Evolutionary conservation across 2,113 vertebrate genomes (phyloP).

Genomic region (Ageneiosus marmoratus): DNA sequence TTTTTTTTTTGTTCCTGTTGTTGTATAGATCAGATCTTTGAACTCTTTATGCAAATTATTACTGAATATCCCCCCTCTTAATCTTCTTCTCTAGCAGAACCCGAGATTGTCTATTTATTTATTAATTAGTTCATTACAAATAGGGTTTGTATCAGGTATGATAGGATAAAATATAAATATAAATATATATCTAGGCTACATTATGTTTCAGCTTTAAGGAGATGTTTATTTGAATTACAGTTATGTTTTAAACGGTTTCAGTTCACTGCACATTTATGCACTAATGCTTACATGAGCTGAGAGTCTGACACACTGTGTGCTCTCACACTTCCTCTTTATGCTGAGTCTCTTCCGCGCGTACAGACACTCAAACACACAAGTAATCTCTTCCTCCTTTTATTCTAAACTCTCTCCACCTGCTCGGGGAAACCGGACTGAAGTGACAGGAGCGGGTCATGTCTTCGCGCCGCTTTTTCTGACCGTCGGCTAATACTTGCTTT

Average conservation of each 20-base stretch:
- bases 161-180: too few species aligned
- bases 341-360: background rate
- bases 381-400: background rate
- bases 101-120: too few species aligned
- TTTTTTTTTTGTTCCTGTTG: too few species aligned
- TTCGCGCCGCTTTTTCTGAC: background rate
- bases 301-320: background rate
- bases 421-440: background rate
- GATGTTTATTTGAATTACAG: background rate
- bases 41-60: too few species aligned
- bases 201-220: background rate
- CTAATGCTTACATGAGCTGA: background rate
- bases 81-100: too few species aligned
- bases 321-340: constrained; percentile 28
- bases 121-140: too few species aligned
- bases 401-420: background rate
- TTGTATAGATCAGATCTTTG: too few species aligned
- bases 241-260: background rate
- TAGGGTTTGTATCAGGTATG: too few species aligned
- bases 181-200: too few species aligned
- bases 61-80: too few species aligned
- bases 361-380: background rate
- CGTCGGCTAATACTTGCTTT: background rate
- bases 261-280: background rate
- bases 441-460: background rate